These are phyloP conservation scores for Chrysopilus asiliformis DNA, from an alignment of 2,888 invertebrate species.

Conservation along the genomic window DNA sequence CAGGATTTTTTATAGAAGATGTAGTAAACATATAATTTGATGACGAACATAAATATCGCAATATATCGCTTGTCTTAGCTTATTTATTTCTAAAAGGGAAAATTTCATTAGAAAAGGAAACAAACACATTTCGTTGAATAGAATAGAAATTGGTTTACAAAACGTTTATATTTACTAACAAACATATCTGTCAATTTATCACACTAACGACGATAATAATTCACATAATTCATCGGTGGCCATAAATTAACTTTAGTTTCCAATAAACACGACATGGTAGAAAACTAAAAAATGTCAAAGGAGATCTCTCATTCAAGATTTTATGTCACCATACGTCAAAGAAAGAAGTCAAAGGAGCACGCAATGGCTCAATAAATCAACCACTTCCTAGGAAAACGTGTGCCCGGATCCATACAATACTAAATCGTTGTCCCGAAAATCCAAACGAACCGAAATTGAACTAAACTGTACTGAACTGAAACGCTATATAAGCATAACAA, in stretches of 20 bases:
- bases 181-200: conserved; percentile 10
- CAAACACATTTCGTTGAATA: no score
- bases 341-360: conserved; percentile 11
- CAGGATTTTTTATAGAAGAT: no score
- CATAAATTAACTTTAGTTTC: conserved; percentile 10
- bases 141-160: no score
- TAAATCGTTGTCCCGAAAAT: neutral
- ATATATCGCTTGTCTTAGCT: no score
- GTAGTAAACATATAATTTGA: no score
- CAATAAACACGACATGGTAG: conserved; percentile 9
- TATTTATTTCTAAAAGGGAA: no score
- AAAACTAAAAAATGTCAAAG: neutral
- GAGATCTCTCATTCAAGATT: conserved; percentile 6
- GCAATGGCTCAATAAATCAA: conserved; percentile 12
- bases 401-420: conserved; percentile 1
- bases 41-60: no score
- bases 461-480: neutral
- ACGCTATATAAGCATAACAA: neutral
- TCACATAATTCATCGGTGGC: conserved; percentile 9
- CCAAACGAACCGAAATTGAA: neutral
- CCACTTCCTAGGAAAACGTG: conserved; percentile 4
- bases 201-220: conserved; percentile 8
- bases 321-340: conserved; percentile 11
- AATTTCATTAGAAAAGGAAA: no score
- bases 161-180: no score